Base-by-base conservation (phyloP, 2,888 invertebrate genomes). In the Mimas tiliae region DNA sequence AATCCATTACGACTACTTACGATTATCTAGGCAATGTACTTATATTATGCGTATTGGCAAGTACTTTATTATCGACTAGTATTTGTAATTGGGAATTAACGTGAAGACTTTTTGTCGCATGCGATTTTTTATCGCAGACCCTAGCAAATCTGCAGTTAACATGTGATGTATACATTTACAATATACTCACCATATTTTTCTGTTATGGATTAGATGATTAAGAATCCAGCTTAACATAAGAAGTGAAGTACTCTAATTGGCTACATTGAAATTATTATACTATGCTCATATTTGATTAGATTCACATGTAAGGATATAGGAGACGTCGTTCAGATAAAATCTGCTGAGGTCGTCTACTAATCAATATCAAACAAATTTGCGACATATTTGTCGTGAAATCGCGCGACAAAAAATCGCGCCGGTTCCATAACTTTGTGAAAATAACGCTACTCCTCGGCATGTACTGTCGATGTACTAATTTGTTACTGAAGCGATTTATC, bases 31-130 rank as follows among this genome's bases (percentile, higher is more conserved):
- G 42, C 42, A 19, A 58, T 42, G 27, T 52, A 52, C 58, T 58
- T 58, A 58, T 21, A 58, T 58, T 38, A 58, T 58, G 58, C 58
- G 7, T 55, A 33, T 58, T 42, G 58, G 58, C 58, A 58, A 58
- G 19, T 58, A 42, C 19, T 52, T 42, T 42, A 58, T 42, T 58
- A 58, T 38, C 34, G 58, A 58, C 58, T 58, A 58, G 58, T 58
- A 45, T 58, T 58, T 58, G 58, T 42, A 42, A 58, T 19, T 38
- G 34, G 19, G 58, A 14, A 50, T 19, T 14, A 33, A 34, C 9
- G 12, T 11, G 27, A 19, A 19, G 42, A 58, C 58, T 58, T 42
- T 58, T 58, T 42, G 58, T 58, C 58, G 58, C 52, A 14, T 16
- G 9, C 38, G 38, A 55, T 55, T 55, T 53, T n/a, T 27, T 4